A percentile compares a stretch with the other conserved stretches of the same genome.
Conservation (phyloP, 2,113 vertebrate genomes). For the Onychostruthus taczanowskii region DNA sequence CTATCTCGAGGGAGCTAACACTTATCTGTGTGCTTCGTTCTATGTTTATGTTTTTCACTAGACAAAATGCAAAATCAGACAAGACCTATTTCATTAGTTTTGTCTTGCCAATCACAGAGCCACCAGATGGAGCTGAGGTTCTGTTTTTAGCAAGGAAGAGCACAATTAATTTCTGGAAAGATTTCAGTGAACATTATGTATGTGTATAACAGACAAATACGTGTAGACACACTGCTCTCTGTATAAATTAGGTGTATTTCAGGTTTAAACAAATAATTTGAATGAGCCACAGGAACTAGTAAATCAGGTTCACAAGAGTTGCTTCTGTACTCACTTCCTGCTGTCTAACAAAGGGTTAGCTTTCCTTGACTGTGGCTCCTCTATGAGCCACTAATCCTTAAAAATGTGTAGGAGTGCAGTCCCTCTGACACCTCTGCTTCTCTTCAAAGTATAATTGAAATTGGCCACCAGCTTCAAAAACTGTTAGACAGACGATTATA, state of each 20-base stretch:
- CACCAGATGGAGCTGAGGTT: constrained; percentile 74
- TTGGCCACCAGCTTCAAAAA: neutral
- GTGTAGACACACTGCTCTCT: neutral
- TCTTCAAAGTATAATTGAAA: neutral
- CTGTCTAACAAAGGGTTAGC: neutral
- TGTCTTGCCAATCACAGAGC: neutral
- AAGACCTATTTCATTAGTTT: neutral
- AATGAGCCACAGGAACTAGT: neutral
- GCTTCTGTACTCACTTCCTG: neutral
- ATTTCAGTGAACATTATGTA: neutral
- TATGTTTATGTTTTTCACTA: neutral
- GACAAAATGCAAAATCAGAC: neutral
- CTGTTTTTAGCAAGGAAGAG: constrained; percentile 10
- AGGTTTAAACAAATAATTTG: neutral
- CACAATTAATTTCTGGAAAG: neutral
- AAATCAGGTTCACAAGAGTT: neutral
- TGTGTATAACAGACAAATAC: neutral
- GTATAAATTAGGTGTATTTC: neutral
- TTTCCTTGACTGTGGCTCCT: neutral
- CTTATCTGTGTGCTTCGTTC: neutral
- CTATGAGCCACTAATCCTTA: neutral
- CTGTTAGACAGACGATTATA: neutral
- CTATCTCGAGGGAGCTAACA: neutral
- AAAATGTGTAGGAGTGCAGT: neutral
- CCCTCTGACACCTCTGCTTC: neutral